Base-by-base conservation (phyloP, 2,888 invertebrate genomes). In the Archaeoteleia sp. region DNA sequence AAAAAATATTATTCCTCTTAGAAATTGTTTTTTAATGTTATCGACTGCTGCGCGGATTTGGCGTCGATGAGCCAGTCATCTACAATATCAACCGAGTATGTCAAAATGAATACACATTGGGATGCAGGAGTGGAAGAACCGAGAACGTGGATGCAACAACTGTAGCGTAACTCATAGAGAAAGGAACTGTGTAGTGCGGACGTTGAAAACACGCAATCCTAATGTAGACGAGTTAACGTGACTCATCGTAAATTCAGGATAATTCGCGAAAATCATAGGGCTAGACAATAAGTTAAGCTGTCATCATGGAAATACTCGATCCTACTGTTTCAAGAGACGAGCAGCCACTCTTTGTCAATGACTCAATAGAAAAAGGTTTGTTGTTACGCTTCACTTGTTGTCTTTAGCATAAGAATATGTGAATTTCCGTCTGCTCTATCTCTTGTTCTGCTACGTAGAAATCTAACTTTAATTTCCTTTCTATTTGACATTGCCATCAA, bases 241-340 rank as follows among this genome's bases (percentile, higher is more conserved):
- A 29, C 7, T 12, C 12, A 12, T 32, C 32, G 12, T 8, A 6
- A 40, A 17, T 8, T 8, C 29, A 10, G 35, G 4, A 30, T 12
- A 8, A 15, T 12, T 20, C 35, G 43, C 14, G 30, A 20, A 39
- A n/a, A 30, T 12, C 2, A 14, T 8, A 15, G n/a, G 34, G 20
- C 20, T 1, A 17, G 20, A 20, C 13, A 8, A 37, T 39, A 51
- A 35, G 15, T 4, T 4, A 4, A 20, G 5, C 20, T 20, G 5
- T 67, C 43, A 63, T 5, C 46, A 80, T 85, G 83, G 83, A 83
- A 73, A 78, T 84, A n/a, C 61, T 85, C 30, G 84, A 84, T 75
- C 81, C 84, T 6, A 82, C 79, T 40, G 71, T 82, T 17, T 77
- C 80, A 1, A 78, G 81, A 48, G 84, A 85, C 60, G 82, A 85